Conservation (phyloP, 1,140 invertebrate species). For the Musca vetustissima region DNA sequence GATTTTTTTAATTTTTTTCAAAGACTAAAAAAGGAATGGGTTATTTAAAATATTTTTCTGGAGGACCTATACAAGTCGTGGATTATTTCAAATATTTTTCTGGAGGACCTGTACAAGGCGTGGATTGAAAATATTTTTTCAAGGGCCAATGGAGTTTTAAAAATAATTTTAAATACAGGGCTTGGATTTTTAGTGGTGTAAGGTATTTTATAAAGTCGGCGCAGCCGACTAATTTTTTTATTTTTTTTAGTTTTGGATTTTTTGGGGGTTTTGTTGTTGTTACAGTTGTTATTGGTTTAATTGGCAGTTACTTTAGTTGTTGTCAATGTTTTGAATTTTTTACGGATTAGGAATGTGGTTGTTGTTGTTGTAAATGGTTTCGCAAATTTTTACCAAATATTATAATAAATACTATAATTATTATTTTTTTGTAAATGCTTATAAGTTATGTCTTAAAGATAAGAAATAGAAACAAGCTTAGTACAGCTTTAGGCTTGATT, state of each 20-base stretch:
- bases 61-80: too few species aligned
- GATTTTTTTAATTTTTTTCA: too few species aligned
- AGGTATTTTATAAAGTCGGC: too few species aligned
- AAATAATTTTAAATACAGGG: too few species aligned
- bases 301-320: not conserved
- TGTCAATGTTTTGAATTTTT: not conserved
- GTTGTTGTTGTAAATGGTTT: conserved; percentile 17
- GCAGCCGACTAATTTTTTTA: too few species aligned
- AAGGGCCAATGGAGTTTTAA: too few species aligned
- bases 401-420: conserved; percentile 10
- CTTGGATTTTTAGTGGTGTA: too few species aligned
- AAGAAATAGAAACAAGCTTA: conserved; percentile 2
- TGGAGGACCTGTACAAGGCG: too few species aligned
- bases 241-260: not conserved
- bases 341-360: conserved; percentile 15
- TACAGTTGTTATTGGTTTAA: not conserved
- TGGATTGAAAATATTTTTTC: too few species aligned
- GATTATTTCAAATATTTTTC: too few species aligned
- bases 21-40: too few species aligned
- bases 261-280: not conserved
- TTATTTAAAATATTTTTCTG: too few species aligned
- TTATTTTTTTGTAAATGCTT: conserved; percentile 14
- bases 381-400: conserved; percentile 20
- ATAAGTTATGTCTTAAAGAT: not conserved
- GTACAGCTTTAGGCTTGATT: conserved; percentile 12